Evolutionary conservation across 2,797 vertebrate species (phyloP), one percentile per base, ranked within the genome.

Genomic region (Gastrophryne carolinensis): DNA sequence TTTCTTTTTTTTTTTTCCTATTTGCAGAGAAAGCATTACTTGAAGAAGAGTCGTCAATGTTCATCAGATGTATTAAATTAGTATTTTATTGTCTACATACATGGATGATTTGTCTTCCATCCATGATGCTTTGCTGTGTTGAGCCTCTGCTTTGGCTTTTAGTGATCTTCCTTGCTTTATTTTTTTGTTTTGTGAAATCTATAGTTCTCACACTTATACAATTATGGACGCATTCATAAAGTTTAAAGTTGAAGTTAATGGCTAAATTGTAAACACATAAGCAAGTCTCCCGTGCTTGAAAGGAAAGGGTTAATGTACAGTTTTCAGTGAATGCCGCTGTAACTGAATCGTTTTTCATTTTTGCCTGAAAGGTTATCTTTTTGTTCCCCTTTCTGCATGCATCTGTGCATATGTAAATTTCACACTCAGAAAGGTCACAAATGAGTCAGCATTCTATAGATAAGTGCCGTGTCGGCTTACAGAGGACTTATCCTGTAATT

Each of bases 401-500:
- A 58, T 58, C 72, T 58, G 63, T 49, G 35, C 50, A 58, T 74
- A 66, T 74, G 27, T 74, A 74, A 67, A 67, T 67, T 67, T 74
- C 72, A 66, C 72, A 66, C 62, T 34, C n/a, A n/a, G 37, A 74
- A 74, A 74, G 72, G 72, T 74, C 72, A 74, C 35, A 74, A 57
- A 74, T 74, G 66, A 74, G 72, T 74, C 72, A 74, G 62, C 62
- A 26, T 13, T 66, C 72, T 74, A 67, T 74, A 74, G 72, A 74
- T 67, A 74, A 74, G 65, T 67, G 62, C 5, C 15, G 72, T 58
- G 39, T 74, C 62, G 10, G 26, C 53, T 74, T 74, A 58, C 72
- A 37, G 19, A 32, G 2, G 21, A 23, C 62, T 74, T 57, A 65
- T 74, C 72, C 72, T 65, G 53, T 67, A 74, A 74, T 74, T 74